Evolutionary conservation across 2,797 vertebrate species (phyloP).

Genomic region (Mycteria americana): DNA sequence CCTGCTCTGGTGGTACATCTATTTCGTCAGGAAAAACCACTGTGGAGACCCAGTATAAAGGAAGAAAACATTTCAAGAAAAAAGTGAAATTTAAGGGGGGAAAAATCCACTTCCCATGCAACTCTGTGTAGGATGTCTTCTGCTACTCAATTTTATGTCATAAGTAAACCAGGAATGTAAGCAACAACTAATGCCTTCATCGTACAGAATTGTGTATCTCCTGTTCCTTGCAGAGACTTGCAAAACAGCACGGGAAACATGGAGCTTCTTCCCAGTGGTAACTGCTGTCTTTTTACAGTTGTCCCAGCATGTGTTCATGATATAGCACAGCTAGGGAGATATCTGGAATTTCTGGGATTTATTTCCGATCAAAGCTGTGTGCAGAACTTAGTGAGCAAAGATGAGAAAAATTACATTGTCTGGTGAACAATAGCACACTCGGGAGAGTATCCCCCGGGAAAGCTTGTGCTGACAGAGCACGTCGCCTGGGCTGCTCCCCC

Average conservation of each 20-base stretch:
- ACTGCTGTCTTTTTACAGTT: background rate
- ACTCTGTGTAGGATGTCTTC: background rate
- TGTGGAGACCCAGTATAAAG: background rate
- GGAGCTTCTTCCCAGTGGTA: background rate
- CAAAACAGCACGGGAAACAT: background rate
- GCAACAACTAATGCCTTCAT: background rate
- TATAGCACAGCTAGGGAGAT: background rate
- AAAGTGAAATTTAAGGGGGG: background rate
- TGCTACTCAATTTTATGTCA: background rate
- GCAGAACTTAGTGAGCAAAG: background rate
- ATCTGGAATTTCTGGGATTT: slow-evolving; percentile 44
- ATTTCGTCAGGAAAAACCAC: background rate
- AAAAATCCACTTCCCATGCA: background rate
- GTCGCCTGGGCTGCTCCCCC: background rate
- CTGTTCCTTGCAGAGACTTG: background rate
- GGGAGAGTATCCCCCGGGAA: background rate
- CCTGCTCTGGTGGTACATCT: background rate
- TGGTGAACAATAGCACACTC: background rate
- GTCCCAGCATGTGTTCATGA: background rate
- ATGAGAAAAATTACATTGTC: background rate
- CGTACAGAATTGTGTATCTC: background rate
- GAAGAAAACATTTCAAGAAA: background rate
- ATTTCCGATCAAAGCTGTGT: slow-evolving; percentile 32
- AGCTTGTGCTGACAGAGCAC: rapidly evolving
- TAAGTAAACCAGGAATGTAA: background rate